These are phyloP conservation scores for Drosophila pseudotakahashii DNA, from an alignment of 2,888 invertebrate species.

Conservation along the genomic window DNA sequence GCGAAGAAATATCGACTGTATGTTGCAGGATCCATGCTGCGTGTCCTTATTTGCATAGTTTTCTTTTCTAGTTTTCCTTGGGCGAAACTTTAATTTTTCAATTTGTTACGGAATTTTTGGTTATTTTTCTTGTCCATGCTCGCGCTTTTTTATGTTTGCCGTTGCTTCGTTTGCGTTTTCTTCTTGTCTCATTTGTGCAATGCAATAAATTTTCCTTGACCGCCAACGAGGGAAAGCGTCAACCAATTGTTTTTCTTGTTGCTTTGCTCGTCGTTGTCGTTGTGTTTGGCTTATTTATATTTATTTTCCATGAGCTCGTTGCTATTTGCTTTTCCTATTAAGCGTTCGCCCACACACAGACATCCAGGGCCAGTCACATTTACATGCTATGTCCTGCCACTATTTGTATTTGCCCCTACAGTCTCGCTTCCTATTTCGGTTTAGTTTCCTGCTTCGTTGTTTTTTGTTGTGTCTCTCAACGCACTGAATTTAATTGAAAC, in stretches of 20 bases:
- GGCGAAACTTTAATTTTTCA: constrained; percentile 78
- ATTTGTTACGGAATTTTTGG: constrained; percentile 73
- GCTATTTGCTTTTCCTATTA: constrained; percentile 72
- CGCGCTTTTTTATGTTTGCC: constrained; percentile 55
- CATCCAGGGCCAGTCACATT: constrained; percentile 53
- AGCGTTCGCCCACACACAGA: constrained; percentile 34
- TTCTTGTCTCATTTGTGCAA: constrained; percentile 76
- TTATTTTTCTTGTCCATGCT: constrained; percentile 63
- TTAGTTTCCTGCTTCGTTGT: constrained; percentile 38
- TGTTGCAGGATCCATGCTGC: constrained; percentile 25
- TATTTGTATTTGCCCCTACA: constrained; percentile 28
- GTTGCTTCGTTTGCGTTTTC: constrained; percentile 52
- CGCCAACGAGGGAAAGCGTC: constrained; percentile 76
- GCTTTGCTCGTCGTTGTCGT: constrained; percentile 30
- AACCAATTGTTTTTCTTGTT: constrained; percentile 45
- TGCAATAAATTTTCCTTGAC: constrained; percentile 77
- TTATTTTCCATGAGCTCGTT: constrained; percentile 66
- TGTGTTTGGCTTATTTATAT: constrained; percentile 71
- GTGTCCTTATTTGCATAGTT: constrained; percentile 17
- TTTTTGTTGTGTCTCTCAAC: constrained; percentile 8
- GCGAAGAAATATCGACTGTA: constrained; percentile 49
- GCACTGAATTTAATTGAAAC: constrained; percentile 63
- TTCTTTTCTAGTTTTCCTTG: constrained; percentile 49
- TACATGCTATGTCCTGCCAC: constrained; percentile 65
- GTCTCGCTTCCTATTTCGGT: constrained; percentile 4